Conservation (phyloP, 2,113 vertebrate species). For the Hypomesus transpacificus region DNA sequence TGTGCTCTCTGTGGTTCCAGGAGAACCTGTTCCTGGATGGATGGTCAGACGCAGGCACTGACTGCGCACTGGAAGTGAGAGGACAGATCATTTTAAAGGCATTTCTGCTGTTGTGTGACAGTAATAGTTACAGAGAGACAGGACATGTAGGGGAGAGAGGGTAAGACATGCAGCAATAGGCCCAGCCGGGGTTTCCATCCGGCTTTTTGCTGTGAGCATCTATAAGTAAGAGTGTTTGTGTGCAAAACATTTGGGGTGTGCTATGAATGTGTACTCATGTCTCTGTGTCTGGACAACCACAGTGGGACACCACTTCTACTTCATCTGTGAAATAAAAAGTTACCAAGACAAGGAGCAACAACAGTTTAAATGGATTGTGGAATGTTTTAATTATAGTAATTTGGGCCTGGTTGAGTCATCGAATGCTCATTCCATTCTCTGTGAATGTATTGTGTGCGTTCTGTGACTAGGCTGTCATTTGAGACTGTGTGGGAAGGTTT, state of each 20-base stretch:
- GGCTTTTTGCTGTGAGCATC: too few relatives aligned
- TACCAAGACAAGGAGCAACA: constrained; percentile 41
- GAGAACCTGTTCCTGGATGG: too few relatives aligned
- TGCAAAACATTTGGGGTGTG: not conserved
- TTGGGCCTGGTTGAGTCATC: constrained; percentile 57
- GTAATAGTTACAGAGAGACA: too few relatives aligned
- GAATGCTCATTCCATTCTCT: constrained; percentile 55
- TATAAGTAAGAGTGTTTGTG: too few relatives aligned
- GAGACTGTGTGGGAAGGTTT: constrained; percentile 54
- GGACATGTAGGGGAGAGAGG: too few relatives aligned
- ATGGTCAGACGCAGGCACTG: too few relatives aligned
- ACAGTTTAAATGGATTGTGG: constrained; percentile 51
- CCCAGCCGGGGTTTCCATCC: too few relatives aligned
- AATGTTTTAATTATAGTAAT: constrained; percentile 73
- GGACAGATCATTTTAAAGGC: too few relatives aligned
- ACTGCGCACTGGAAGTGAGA: too few relatives aligned
- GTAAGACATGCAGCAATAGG: too few relatives aligned
- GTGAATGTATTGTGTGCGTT: constrained; percentile 56
- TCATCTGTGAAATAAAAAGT: constrained; percentile 22
- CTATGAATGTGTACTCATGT: not conserved
- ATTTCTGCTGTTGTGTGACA: too few relatives aligned
- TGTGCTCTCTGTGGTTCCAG: too few relatives aligned
- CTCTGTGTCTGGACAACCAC: not conserved
- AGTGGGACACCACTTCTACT: not conserved
- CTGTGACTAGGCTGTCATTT: constrained; percentile 57